Evolutionary conservation across 2,888 invertebrate species (phyloP).

Genomic region (Drosophila subsilvestris): DNA sequence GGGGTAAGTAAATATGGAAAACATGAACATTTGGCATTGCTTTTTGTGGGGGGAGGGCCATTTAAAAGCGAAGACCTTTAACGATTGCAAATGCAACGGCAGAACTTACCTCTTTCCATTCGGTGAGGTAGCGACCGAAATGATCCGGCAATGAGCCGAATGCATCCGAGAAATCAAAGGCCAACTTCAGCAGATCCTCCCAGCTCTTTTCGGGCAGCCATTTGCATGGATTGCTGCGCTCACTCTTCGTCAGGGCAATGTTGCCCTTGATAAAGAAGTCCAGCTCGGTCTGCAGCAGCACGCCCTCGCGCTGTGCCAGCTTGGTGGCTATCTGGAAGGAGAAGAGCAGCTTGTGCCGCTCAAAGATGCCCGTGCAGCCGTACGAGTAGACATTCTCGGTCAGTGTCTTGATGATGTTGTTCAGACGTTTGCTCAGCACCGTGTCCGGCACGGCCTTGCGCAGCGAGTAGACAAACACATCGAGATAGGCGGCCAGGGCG

Average conservation of each 20-base stretch:
- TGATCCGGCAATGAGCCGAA: conserved; percentile 89
- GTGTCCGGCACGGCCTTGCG: conserved; percentile 93
- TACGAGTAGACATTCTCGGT: conserved; percentile 96
- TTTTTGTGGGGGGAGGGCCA: not conserved
- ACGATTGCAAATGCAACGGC: not conserved
- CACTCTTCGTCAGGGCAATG: conserved; percentile 90
- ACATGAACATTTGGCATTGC: conserved; percentile 31
- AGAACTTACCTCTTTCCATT: conserved; percentile 88
- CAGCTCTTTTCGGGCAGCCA: conserved; percentile 92
- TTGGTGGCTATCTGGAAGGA: conserved; percentile 96
- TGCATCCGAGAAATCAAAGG: conserved; percentile 87
- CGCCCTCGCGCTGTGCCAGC: conserved; percentile 89
- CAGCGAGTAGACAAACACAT: conserved; percentile 92
- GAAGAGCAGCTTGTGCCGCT: conserved; percentile 94
- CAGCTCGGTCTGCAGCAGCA: conserved; percentile 88
- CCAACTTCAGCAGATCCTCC: conserved; percentile 92
- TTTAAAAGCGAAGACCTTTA: conserved; percentile 4
- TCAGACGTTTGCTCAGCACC: conserved; percentile 89
- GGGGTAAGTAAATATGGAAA: conserved; percentile 6
- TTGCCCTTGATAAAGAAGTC: conserved; percentile 97
- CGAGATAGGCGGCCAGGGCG: conserved; percentile 92
- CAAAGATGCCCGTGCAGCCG: conserved; percentile 96
- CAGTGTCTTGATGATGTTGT: conserved; percentile 92
- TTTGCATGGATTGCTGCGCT: conserved; percentile 87
- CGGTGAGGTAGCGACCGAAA: conserved; percentile 85